Evolutionary conservation across 2,888 invertebrate genomes (phyloP).

Genomic region (Drosophila heteroneura): DNA sequence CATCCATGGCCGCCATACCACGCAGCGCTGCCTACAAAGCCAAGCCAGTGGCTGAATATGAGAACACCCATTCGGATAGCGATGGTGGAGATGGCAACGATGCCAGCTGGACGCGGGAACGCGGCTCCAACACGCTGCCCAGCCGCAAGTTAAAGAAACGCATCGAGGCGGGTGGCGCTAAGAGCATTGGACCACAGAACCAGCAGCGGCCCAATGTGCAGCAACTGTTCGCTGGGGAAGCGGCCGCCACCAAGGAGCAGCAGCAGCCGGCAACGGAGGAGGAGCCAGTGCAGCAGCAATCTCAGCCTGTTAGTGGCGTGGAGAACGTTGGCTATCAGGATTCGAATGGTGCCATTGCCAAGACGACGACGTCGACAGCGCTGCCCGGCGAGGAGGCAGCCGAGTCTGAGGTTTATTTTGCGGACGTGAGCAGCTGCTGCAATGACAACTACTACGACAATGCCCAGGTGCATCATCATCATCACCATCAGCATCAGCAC

Average conservation of each 20-base stretch:
- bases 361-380: conserved; percentile 37
- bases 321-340: conserved; percentile 91
- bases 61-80: conserved; percentile 87
- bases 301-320: conserved; percentile 86
- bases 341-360: conserved; percentile 70
- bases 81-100: conserved; percentile 73
- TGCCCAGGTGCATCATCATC: conserved; percentile 65
- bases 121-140: conserved; percentile 87
- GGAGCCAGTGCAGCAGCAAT: conserved; percentile 16
- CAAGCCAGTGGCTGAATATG: conserved; percentile 85
- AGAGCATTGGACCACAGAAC: conserved; percentile 84
- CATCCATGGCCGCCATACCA: conserved; percentile 23
- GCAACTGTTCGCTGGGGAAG: conserved; percentile 81
- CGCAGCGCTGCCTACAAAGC: conserved; percentile 64
- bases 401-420: conserved; percentile 94
- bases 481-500: conserved; percentile 69
- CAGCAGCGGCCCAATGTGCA: conserved; percentile 86
- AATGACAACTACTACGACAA: conserved; percentile 86
- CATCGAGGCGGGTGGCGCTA: conserved; percentile 85
- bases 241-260: conserved; percentile 47
- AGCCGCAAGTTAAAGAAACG: conserved; percentile 87
- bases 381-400: conserved; percentile 86
- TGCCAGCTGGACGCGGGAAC: conserved; percentile 84
- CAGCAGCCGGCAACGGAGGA: conserved; percentile 5
- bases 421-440: conserved; percentile 94